Conservation (phyloP, 2,113 vertebrate genomes). For the Rhynchomys soricoides region DNA sequence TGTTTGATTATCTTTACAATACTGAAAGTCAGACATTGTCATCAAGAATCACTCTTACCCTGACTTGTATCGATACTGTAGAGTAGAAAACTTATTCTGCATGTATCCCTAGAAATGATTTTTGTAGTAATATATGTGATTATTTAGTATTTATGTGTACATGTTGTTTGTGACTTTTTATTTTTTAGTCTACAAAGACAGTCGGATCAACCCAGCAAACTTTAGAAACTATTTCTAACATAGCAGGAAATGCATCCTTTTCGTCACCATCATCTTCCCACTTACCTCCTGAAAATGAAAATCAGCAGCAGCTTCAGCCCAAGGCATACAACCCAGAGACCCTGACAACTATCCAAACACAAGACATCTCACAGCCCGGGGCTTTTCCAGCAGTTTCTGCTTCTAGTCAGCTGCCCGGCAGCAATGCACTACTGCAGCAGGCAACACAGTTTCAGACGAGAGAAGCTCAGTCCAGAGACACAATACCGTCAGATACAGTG, state of each 20-base stretch:
- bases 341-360: constrained; percentile 92
- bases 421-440: constrained; percentile 92
- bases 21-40: neutral
- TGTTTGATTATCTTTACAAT: constrained; percentile 53
- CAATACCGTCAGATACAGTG: constrained; percentile 86
- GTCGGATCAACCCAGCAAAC: constrained; percentile 90
- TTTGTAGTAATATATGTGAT: constrained; percentile 41
- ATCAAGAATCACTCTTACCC: neutral
- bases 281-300: constrained; percentile 91
- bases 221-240: constrained; percentile 88
- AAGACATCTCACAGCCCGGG: constrained; percentile 90
- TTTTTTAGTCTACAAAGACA: constrained; percentile 88
- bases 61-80: neutral
- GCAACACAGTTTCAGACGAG: constrained; percentile 89
- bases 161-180: constrained; percentile 58
- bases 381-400: constrained; percentile 89
- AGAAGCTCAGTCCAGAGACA: constrained; percentile 90
- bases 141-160: constrained; percentile 34
- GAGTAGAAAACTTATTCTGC: constrained; percentile 11
- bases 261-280: constrained; percentile 89
- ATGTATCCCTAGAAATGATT: constrained; percentile 44
- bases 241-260: constrained; percentile 88
- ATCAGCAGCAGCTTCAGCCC: constrained; percentile 86
- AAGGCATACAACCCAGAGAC: constrained; percentile 90
- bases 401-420: constrained; percentile 84